These are phyloP conservation scores for Eutrigla gurnardus DNA, from an alignment of 2,797 vertebrate species.

Conservation along the genomic window DNA sequence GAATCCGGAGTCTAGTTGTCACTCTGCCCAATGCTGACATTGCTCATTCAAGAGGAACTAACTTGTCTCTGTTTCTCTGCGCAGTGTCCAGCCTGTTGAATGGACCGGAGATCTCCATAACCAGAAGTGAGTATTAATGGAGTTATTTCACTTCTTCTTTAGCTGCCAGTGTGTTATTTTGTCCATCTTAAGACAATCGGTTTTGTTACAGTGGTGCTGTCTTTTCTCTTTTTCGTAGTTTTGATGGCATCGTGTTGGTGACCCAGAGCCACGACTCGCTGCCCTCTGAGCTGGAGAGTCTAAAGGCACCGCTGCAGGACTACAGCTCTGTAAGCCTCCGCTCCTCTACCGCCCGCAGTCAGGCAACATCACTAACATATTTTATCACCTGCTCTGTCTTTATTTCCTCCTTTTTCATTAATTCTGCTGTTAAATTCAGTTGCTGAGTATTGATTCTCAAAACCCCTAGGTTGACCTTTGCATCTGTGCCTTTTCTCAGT, in stretches of 20 bases:
- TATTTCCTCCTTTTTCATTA: background rate
- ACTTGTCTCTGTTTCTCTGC: slow-evolving; percentile 31
- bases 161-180: background rate
- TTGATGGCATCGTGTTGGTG: slow-evolving; percentile 85
- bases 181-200: background rate
- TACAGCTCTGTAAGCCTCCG: slow-evolving; percentile 80
- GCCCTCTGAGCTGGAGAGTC: slow-evolving; percentile 72
- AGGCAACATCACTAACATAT: background rate
- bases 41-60: slow-evolving; percentile 22
- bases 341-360: background rate
- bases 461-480: background rate
- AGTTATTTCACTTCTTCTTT: background rate
- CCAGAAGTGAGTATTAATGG: slow-evolving; percentile 78
- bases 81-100: slow-evolving; percentile 81
- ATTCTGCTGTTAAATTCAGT: background rate
- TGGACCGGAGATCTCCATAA: slow-evolving; percentile 81
- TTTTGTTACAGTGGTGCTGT: background rate
- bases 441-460: background rate
- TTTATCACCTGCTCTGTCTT: background rate
- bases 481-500: background rate
- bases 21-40: slow-evolving; percentile 36
- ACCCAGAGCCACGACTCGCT: slow-evolving; percentile 75
- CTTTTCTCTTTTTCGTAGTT: slow-evolving; percentile 61
- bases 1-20: slow-evolving; percentile 1
- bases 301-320: slow-evolving; percentile 82